Percentiles rank a stretch among this genome's conserved stretches.
phyloP scores from a whole-genome alignment of 2,113 vertebrate species.

The Felis catus region DNA sequence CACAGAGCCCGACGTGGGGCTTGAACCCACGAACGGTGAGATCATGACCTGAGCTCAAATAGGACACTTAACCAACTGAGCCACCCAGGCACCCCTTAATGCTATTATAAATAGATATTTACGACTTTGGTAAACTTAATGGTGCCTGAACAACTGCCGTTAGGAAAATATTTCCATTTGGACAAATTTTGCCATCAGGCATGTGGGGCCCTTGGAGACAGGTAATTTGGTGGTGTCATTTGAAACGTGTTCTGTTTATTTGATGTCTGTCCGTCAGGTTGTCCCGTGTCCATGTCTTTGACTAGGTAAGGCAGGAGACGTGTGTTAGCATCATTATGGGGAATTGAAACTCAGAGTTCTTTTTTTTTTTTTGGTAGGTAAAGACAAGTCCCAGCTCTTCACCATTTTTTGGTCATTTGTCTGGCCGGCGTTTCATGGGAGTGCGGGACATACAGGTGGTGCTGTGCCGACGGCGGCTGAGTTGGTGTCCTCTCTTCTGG shows the following conservation, averaged over 20 bases:
- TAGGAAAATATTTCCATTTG: background rate
- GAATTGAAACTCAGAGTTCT: background rate
- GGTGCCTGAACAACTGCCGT: background rate
- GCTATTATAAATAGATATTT: background rate
- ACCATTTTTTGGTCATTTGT: background rate
- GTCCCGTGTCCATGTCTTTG: background rate
- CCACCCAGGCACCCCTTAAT: background rate
- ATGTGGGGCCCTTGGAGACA: background rate
- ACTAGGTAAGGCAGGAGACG: background rate
- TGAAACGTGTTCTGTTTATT: background rate
- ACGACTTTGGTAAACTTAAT: background rate
- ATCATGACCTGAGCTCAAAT: too few relatives aligned
- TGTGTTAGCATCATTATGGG: background rate
- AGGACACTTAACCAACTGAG: too few relatives aligned
- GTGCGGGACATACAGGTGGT: rapidly evolving
- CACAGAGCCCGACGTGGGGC: too few relatives aligned
- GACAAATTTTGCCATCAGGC: background rate
- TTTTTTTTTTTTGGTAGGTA: background rate
- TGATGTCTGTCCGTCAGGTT: background rate
- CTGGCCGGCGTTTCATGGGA: background rate
- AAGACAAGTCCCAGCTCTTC: background rate
- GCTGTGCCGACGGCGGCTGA: rapidly evolving
- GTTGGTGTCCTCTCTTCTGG: too few relatives aligned
- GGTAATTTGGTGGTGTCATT: background rate
- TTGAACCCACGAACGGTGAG: too few relatives aligned